Evolutionary conservation across 2,888 invertebrate species (phyloP), one percentile per base, ranked within the genome.

Genomic region (Cryptus armator): DNA sequence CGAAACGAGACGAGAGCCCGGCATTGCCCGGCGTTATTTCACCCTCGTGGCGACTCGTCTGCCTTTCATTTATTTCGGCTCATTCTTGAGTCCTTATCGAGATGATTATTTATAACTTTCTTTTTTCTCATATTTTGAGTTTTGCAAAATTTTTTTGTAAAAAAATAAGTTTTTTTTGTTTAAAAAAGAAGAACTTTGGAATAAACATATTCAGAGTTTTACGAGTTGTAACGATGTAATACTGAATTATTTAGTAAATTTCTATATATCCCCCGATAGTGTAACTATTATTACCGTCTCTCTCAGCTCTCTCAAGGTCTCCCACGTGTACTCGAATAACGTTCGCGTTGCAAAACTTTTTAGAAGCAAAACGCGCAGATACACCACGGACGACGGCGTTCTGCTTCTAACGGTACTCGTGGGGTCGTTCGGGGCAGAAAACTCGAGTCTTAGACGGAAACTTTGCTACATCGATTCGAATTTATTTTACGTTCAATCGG

Each of bases 1-100:
- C 53, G 76, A 82, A 67, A 59, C 76, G 79, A 79, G 74, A 71
- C 72, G 68, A 70, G 51, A 81, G 53, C 53, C 72, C 66, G 67
- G 53, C 51, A 14, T 76, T 59, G 51, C 43, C 68, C 64, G 6
- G 19, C 29, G 46, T 76, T 81, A 48, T 77, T 81, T 76, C 46
- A 14, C 67, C 16, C 14, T 53, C 16, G 62, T 59, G 67, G 24
- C 19, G 29, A 16, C 56, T 2, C 10, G 53, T 10, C 56, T 24
- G 24, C 12, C 0, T 19, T 19, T 56, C 4, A 24, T 19, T 56
- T 56, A 24, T 56, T 56, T 3, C 19, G 3, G 53, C 19, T 24
- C 32, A 48, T 68, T 68, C 48, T 32, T 5, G 7, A 14, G 43
- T 2, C 19, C 16, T 59, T 9, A 76, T 53, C 59, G 16, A 19